A percentile compares a stretch with the other conserved stretches of the same genome.
Conservation (phyloP, 2,113 vertebrate genomes). For the Erythrocebus patas region DNA sequence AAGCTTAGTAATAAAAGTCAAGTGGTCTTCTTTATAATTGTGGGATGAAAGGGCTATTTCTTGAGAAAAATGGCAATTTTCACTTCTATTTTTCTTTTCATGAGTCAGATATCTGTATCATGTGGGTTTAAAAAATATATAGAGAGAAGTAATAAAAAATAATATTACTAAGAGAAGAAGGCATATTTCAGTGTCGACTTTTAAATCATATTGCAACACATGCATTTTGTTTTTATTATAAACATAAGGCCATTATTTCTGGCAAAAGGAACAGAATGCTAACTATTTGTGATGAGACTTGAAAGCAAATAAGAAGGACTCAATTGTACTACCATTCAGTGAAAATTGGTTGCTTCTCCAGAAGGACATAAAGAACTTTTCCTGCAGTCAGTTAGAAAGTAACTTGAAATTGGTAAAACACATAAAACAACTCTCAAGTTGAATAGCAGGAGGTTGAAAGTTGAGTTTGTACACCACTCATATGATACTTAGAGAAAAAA, state of each 20-base stretch:
- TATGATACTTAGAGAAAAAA: not conserved
- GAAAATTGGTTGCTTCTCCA: conserved; percentile 52
- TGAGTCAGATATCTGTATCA: not conserved
- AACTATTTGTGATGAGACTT: conserved; percentile 60
- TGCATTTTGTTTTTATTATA: conserved; percentile 67
- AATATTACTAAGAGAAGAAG: conserved; percentile 38
- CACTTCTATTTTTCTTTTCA: conserved; percentile 54
- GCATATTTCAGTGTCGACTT: conserved; percentile 31
- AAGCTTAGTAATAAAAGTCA: conserved; percentile 39
- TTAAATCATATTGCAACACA: conserved; percentile 17
- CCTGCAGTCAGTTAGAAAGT: conserved; percentile 37
- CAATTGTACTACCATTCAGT: conserved; percentile 37
- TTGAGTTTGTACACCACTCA: not conserved
- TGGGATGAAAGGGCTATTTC: not conserved
- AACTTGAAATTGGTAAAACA: conserved; percentile 58
- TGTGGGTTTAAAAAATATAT: conserved; percentile 27
- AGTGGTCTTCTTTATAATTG: not conserved
- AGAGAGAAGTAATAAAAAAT: conserved; percentile 41
- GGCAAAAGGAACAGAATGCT: conserved; percentile 38
- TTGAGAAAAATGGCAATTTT: conserved; percentile 54
- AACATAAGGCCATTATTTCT: conserved; percentile 60
- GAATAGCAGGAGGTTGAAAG: conserved; percentile 58
- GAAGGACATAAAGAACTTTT: conserved; percentile 54
- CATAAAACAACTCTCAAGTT: conserved; percentile 33
- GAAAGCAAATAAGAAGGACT: conserved; percentile 52